These are phyloP conservation scores for Trissolcus brochymenae DNA, from an alignment of 2,888 invertebrate genomes.

Conservation along the genomic window DNA sequence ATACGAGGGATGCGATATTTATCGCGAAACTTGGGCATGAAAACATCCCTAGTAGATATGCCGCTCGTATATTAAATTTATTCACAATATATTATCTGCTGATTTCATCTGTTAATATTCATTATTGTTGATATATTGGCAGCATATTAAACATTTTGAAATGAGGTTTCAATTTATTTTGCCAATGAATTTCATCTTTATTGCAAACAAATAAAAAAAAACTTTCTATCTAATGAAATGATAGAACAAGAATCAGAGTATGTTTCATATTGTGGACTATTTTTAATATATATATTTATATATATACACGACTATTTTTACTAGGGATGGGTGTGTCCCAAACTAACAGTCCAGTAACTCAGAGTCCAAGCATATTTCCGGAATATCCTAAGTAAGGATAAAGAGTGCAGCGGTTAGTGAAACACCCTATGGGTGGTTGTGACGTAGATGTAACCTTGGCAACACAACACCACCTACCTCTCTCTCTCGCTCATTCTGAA, in stretches of 20 bases:
- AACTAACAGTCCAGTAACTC: constrained; percentile 11
- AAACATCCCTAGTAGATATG: constrained; percentile 30
- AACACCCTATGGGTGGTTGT: constrained; percentile 66
- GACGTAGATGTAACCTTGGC: constrained; percentile 72
- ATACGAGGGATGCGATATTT: constrained; percentile 55
- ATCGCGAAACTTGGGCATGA: constrained; percentile 61
- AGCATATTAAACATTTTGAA: too few species aligned
- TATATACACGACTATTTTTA: too few species aligned
- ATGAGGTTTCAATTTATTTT: too few species aligned
- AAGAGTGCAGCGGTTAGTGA: constrained; percentile 59
- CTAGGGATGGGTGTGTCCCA: background rate
- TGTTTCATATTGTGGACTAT: too few species aligned
- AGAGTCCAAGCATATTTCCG: constrained; percentile 27
- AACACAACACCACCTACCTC: constrained; percentile 62
- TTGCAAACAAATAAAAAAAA: too few species aligned
- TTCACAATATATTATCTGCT: too few species aligned
- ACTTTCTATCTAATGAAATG: too few species aligned
- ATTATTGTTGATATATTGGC: too few species aligned
- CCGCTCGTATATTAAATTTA: constrained; percentile 1
- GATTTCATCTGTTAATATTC: too few species aligned
- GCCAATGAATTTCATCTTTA: too few species aligned
- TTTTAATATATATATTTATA: too few species aligned
- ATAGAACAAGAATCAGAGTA: constrained; percentile 47
- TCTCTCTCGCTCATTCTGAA: constrained; percentile 41
- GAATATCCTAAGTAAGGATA: constrained; percentile 50